These are phyloP conservation scores for Dicyrtomina minuta DNA, from an alignment of 2,888 invertebrate genomes.

Conservation along the genomic window DNA sequence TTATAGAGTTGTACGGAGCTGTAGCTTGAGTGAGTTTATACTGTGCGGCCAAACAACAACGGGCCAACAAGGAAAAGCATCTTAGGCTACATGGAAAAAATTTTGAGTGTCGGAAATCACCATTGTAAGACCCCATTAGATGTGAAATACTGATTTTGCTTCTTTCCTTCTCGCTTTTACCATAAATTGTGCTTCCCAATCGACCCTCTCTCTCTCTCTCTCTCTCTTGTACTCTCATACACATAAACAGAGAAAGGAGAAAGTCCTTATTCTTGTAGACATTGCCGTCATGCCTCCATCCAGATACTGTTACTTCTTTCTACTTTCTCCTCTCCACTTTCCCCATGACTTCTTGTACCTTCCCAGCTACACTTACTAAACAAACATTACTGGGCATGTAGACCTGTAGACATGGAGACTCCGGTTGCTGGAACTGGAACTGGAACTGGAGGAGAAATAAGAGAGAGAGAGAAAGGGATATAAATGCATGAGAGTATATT, in stretches of 20 bases:
- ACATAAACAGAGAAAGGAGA: no score
- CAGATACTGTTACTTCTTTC: constrained; percentile 5
- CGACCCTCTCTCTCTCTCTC: constrained; percentile 19
- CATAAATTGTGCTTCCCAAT: constrained; percentile 38
- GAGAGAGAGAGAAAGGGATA: no score
- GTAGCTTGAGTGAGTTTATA: neutral
- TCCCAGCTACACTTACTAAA: neutral
- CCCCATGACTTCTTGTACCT: neutral
- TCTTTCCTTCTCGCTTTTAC: constrained; percentile 35
- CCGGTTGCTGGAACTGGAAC: no score
- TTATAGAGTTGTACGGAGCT: neutral
- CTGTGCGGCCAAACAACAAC: constrained; percentile 26
- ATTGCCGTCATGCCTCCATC: neutral
- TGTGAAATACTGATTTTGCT: constrained; percentile 44
- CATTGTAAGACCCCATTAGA: constrained; percentile 39
- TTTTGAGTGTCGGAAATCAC: constrained; percentile 42
- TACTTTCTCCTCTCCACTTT: constrained; percentile 4
- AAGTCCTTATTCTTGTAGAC: neutral
- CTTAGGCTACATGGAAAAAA: constrained; percentile 29
- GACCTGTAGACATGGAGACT: neutral
- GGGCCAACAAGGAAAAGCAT: constrained; percentile 23
- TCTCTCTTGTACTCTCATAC: neutral
- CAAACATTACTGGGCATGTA: neutral
- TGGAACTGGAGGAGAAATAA: no score
- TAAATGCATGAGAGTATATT: no score